phyloP scores from a whole-genome alignment of 2,888 invertebrate genomes.

The Caenorhabditis auriculariae region DNA sequence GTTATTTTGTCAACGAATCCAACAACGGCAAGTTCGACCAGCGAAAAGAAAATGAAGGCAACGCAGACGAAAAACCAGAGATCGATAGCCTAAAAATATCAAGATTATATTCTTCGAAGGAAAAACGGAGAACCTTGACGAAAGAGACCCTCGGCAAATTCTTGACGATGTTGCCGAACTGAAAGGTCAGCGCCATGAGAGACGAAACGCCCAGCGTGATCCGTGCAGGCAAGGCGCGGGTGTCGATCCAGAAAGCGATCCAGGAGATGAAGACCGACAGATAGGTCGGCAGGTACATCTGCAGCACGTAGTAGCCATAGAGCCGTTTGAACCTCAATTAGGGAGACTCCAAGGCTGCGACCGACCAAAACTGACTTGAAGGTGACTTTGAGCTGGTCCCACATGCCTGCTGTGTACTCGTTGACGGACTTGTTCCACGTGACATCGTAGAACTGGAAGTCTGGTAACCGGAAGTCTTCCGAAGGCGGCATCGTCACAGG shows the following conservation, averaged over 20 bases:
- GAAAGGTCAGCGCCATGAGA: slow-evolving; percentile 62
- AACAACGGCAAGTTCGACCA: slow-evolving; percentile 61
- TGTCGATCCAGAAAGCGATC: slow-evolving; percentile 63
- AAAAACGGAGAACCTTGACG: slow-evolving; percentile 46
- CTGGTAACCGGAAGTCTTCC: slow-evolving; percentile 54
- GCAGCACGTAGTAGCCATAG: slow-evolving; percentile 62
- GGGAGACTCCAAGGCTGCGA: no score
- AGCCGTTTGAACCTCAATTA: slow-evolving; percentile 58
- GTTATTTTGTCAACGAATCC: slow-evolving; percentile 60
- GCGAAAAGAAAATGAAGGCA: slow-evolving; percentile 61
- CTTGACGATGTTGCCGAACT: slow-evolving; percentile 63
- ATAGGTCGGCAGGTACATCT: slow-evolving; percentile 62
- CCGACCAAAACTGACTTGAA: slow-evolving; percentile 45
- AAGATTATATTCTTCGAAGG: neutral
- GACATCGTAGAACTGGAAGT: slow-evolving; percentile 60
- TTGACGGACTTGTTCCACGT: slow-evolving; percentile 50
- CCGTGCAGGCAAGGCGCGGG: slow-evolving; percentile 59
- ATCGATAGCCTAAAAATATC: slow-evolving; percentile 52
- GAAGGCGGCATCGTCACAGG: slow-evolving; percentile 60
- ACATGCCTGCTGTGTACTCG: slow-evolving; percentile 58
- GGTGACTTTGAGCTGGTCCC: slow-evolving; percentile 62
- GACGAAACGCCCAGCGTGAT: slow-evolving; percentile 62
- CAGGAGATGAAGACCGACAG: slow-evolving; percentile 57
- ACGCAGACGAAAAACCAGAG: slow-evolving; percentile 63
- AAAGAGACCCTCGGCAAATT: slow-evolving; percentile 62